phyloP scores from a whole-genome alignment of 2,113 vertebrate species.

The Pavo muticus region DNA sequence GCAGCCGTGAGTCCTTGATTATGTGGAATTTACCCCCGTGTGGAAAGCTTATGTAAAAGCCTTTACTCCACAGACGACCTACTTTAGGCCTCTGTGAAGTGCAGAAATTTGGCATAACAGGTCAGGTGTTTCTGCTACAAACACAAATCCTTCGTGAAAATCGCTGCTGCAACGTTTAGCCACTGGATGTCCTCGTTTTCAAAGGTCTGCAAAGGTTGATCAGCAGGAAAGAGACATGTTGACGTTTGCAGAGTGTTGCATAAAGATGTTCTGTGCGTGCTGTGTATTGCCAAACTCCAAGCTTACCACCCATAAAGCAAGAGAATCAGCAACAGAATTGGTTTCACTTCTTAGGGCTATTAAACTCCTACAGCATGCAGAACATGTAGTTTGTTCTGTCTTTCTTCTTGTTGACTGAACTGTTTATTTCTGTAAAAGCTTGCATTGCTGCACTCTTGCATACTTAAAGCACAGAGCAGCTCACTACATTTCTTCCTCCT shows the following conservation, averaged over 20 bases:
- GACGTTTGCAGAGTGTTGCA: neutral
- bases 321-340: neutral
- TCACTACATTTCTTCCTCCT: neutral
- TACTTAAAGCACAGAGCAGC: neutral
- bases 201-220: slow-evolving; percentile 40
- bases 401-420: neutral
- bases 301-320: neutral
- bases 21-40: neutral
- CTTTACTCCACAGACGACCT: rapidly evolving
- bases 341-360: slow-evolving; percentile 16
- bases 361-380: neutral
- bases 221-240: neutral
- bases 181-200: slow-evolving; percentile 71
- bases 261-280: neutral
- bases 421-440: neutral
- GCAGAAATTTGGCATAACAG: neutral
- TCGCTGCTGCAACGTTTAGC: neutral
- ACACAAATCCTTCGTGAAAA: neutral
- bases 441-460: neutral
- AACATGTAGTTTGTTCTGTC: neutral
- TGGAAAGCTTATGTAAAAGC: neutral
- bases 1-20: neutral
- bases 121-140: neutral
- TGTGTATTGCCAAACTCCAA: slow-evolving; percentile 13
- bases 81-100: neutral